Base-by-base conservation (phyloP, 2,888 invertebrate genomes). In the Lasioglossum figueresi region DNA sequence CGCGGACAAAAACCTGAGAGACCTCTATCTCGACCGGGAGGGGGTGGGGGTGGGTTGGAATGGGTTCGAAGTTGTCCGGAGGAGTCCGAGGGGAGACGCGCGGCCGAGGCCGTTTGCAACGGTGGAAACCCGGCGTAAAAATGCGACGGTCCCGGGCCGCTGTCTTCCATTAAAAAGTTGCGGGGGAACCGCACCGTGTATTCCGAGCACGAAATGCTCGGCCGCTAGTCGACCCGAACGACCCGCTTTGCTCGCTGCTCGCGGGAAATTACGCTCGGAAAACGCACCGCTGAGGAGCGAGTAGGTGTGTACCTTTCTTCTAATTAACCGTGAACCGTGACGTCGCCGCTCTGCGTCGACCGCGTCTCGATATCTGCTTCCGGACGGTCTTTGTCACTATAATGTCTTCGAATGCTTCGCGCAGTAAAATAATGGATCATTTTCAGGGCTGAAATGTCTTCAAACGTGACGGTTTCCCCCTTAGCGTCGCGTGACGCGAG, bases 1-100 rank as follows among this genome's bases (percentile, higher is more conserved):
- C 23, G 23, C 43, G 71, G n/a, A 84, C 59, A 84, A 84, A 84
- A 83, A 84, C 56, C 16, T 12, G 48, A 52, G 40, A 34, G n/a
- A 52, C 14, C 31, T 59, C 59, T 59, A n/a, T 59, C 66, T 66
- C 66, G 34, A 8, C 52, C 23, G 31, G 6, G 27, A 0, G 16
- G 34, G 14, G 14, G 19, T 0, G 6, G 59, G 63, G 66, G 31
- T 2, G 34, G 19, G 52, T 52, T 34, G 34, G 31, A 66, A 31
- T 34, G 66, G 66, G 31, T 66, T 34, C 66, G 66, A 66, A 79
- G 84, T 83, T 83, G 79, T 76, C 63, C 71, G n/a, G 48, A 48
- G 68, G 27, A 48, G 68, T 68, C 45, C 76, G 37, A 37, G 14
- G 68, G 34, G 66, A n/a, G 14, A 45, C 48, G 31, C 37, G 27